Evolutionary conservation across 2,888 invertebrate genomes (phyloP).

Genomic region (Holacanthella duospinosa): DNA sequence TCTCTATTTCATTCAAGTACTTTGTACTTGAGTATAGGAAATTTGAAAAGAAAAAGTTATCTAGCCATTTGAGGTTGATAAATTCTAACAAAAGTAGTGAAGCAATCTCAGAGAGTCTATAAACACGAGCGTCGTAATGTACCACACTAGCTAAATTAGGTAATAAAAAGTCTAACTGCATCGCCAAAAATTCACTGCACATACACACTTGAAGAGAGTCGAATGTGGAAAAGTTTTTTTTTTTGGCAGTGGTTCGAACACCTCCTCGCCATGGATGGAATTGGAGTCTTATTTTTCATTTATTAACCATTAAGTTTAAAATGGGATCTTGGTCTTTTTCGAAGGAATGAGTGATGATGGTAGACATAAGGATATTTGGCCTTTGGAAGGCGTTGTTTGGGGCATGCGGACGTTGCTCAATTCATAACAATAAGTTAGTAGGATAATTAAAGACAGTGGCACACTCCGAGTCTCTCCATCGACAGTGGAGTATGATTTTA

Average conservation of each 20-base stretch:
- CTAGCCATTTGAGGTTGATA: too few species aligned
- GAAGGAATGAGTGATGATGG: too few species aligned
- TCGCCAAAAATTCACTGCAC: conserved; percentile 1
- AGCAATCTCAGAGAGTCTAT: background rate
- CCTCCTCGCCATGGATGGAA: background rate
- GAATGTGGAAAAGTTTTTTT: background rate
- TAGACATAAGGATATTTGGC: too few species aligned
- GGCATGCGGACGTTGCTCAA: background rate
- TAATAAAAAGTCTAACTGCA: conserved; percentile 2
- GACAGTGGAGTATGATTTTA: background rate
- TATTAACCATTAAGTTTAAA: too few species aligned
- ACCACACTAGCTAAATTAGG: background rate
- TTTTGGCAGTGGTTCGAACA: background rate
- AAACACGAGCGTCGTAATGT: background rate
- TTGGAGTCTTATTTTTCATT: background rate
- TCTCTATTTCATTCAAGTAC: too few species aligned
- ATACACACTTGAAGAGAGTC: background rate
- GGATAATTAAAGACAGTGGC: background rate
- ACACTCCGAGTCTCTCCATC: background rate
- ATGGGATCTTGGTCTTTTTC: too few species aligned
- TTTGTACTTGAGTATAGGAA: too few species aligned
- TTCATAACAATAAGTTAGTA: background rate
- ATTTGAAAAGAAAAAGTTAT: too few species aligned
- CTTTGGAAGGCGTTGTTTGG: too few species aligned
- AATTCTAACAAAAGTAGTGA: background rate